Percentiles rank a stretch among this genome's conserved stretches.
These are phyloP conservation scores for Alligator sinensis DNA, from an alignment of 2,113 vertebrate genomes.

Conservation along the genomic window DNA sequence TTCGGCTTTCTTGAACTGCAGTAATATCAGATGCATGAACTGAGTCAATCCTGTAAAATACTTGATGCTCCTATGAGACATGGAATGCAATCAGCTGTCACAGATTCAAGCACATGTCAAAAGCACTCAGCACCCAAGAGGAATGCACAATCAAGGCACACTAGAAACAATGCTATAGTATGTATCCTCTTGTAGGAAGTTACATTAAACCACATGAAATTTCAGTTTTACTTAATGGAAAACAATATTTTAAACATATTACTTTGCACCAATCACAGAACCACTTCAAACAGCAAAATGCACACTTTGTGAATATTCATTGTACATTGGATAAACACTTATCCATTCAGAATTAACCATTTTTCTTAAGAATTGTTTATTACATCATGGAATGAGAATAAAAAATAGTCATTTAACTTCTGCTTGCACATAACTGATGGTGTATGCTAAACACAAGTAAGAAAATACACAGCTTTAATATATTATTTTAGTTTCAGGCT, in stretches of 20 bases:
- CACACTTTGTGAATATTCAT: not conserved
- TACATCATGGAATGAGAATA: accelerated
- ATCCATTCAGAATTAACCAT: not conserved
- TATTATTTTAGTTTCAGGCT: not conserved
- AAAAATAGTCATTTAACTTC: not conserved
- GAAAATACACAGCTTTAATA: not conserved
- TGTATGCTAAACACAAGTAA: not conserved
- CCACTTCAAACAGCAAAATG: not conserved
- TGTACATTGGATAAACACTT: not conserved
- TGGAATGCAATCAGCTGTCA: not conserved
- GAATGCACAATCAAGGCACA: not conserved
- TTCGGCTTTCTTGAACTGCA: not conserved
- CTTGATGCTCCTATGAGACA: not conserved
- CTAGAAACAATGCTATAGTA: accelerated
- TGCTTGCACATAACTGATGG: not conserved
- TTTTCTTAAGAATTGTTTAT: not conserved
- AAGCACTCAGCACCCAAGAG: not conserved
- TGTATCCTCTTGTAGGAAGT: not conserved
- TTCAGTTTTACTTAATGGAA: not conserved
- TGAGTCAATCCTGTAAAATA: not conserved
- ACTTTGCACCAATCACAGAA: not conserved
- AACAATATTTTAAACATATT: not conserved
- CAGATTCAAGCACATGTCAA: not conserved
- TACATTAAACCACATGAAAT: not conserved
- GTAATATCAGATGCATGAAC: not conserved